Evolutionary conservation across 2,888 invertebrate species (phyloP).

Genomic region (Atrina japonica): DNA sequence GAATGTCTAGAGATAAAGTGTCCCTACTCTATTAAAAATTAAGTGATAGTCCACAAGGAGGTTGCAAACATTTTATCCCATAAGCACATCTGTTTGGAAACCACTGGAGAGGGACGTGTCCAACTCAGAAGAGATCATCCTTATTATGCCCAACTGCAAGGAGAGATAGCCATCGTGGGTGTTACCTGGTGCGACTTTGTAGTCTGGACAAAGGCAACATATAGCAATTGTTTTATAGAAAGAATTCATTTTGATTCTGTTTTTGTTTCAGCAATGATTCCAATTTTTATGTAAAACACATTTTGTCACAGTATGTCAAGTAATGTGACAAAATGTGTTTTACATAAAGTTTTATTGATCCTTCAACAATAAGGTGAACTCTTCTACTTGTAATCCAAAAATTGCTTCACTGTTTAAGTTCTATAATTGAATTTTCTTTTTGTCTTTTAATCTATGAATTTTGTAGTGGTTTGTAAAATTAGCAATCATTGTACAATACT

Average conservation of each 20-base stretch:
- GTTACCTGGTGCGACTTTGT: conserved; percentile 53
- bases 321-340: too few relatives aligned
- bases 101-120: neutral
- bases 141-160: conserved; percentile 49
- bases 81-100: conserved; percentile 10
- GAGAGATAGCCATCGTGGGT: conserved; percentile 43
- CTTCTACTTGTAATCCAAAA: too few relatives aligned
- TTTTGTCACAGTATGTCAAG: neutral
- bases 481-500: too few relatives aligned
- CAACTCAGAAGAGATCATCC: conserved; percentile 32
- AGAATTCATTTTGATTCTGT: conserved; percentile 35
- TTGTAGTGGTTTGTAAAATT: too few relatives aligned
- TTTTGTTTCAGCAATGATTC: conserved; percentile 18
- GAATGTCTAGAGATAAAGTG: conserved; percentile 37
- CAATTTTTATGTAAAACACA: conserved; percentile 27
- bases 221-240: conserved; percentile 35
- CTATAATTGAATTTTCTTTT: too few relatives aligned
- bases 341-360: too few relatives aligned
- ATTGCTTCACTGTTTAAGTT: too few relatives aligned
- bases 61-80: conserved; percentile 1
- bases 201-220: conserved; percentile 35
- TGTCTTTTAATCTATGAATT: too few relatives aligned
- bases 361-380: too few relatives aligned
- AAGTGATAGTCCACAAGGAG: conserved; percentile 3
- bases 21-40: conserved; percentile 21